phyloP scores from a whole-genome alignment of 2,113 vertebrate species.

The Acrocephalus kingi region DNA sequence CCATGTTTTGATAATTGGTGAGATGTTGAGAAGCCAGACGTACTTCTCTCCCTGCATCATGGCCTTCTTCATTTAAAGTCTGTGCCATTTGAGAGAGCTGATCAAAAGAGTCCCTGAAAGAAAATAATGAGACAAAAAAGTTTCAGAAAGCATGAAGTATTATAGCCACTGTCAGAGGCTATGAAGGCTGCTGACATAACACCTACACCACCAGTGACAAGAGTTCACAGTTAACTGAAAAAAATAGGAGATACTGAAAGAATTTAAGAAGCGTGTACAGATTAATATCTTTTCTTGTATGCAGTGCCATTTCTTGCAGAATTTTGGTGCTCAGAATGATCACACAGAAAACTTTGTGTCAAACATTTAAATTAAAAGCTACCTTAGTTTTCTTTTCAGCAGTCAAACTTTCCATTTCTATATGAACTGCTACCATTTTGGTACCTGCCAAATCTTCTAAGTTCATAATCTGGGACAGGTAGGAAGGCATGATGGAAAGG shows the following conservation, averaged over 20 bases:
- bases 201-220: neutral
- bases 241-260: neutral
- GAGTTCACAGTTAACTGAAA: neutral
- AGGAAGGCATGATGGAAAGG: neutral
- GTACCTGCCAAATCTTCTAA: neutral
- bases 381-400: neutral
- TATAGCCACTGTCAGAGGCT: neutral
- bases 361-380: neutral
- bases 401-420: neutral
- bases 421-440: neutral
- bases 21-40: constrained; percentile 82
- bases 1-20: constrained; percentile 83
- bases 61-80: constrained; percentile 83
- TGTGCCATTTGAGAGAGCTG: constrained; percentile 86
- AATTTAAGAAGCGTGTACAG: fast-evolving
- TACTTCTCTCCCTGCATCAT: constrained; percentile 78
- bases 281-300: neutral
- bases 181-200: neutral
- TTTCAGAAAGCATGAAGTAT: neutral
- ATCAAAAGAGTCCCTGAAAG: constrained; percentile 86
- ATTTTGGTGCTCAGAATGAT: neutral
- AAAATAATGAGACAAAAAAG: neutral
- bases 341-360: neutral
- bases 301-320: neutral
- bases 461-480: neutral